phyloP scores from a whole-genome alignment of 2,888 invertebrate genomes.

The Hypolimnas misippus region DNA sequence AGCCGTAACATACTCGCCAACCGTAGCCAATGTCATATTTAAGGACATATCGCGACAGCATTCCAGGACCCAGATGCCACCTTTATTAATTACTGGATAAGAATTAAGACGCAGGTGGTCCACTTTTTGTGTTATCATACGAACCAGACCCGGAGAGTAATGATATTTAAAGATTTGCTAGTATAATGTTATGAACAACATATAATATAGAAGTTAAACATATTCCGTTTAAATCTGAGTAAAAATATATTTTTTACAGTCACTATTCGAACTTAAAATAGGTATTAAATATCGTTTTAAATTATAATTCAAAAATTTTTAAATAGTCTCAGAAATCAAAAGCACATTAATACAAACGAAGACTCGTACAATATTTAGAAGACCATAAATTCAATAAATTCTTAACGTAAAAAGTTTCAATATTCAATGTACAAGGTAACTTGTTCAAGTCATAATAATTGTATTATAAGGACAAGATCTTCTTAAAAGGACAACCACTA shows the following conservation, averaged over 20 bases:
- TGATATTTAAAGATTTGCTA: not conserved
- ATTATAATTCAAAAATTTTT: too few relatives aligned
- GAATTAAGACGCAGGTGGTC: conserved; percentile 14
- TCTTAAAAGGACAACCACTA: not conserved
- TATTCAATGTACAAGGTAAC: not conserved
- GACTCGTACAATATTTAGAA: too few relatives aligned
- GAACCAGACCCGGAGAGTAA: not conserved
- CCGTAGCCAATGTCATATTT: conserved; percentile 8
- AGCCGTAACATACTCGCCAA: conserved; percentile 1
- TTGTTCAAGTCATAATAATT: conserved; percentile 4
- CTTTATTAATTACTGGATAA: conserved; percentile 20
- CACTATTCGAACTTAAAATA: too few relatives aligned
- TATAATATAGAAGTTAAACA: too few relatives aligned
- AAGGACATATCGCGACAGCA: conserved; percentile 16
- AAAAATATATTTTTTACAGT: too few relatives aligned
- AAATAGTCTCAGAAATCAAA: too few relatives aligned
- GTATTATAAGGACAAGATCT: not conserved
- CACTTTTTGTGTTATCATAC: not conserved
- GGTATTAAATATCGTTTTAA: too few relatives aligned
- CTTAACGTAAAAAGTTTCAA: not conserved
- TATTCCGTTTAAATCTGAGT: too few relatives aligned
- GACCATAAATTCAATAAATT: too few relatives aligned
- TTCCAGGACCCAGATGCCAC: conserved; percentile 8
- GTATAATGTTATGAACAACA: too few relatives aligned
- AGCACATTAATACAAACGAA: too few relatives aligned